These are phyloP conservation scores for Eilema griseolum DNA, from an alignment of 2,888 invertebrate species.

Conservation along the genomic window DNA sequence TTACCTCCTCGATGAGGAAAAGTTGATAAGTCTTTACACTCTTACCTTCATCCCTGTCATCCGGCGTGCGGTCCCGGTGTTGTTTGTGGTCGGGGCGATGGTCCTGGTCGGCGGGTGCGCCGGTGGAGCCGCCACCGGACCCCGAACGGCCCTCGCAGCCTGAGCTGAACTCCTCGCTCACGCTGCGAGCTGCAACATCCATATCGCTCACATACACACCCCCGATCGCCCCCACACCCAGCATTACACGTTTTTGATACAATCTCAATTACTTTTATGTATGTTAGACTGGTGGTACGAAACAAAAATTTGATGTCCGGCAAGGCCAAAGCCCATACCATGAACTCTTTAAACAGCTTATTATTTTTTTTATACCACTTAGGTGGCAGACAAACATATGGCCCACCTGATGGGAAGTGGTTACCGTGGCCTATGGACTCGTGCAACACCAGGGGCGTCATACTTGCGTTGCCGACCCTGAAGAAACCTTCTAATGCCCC, in stretches of 20 bases:
- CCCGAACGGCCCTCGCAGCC: conserved; percentile 98
- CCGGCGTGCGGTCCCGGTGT: conserved; percentile 92
- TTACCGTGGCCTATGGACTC: no score
- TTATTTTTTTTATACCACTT: no score
- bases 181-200: conserved; percentile 93
- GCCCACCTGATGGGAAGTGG: no score
- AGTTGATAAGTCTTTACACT: no score
- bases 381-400: no score
- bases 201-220: conserved; percentile 76
- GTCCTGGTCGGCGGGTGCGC: conserved; percentile 82
- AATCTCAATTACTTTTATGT: neutral
- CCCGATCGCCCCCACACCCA: conserved; percentile 52
- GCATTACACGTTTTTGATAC: neutral
- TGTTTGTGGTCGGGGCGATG: conserved; percentile 84
- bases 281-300: neutral
- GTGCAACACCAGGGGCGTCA: no score
- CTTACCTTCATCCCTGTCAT: conserved; percentile 96
- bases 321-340: no score
- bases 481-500: no score
- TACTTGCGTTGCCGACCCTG: no score
- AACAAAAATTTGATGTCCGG: neutral
- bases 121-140: conserved; percentile 88
- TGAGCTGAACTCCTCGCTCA: conserved; percentile 99
- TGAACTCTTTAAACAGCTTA: no score
- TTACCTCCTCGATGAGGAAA: no score